Percentiles rank a stretch among this genome's conserved stretches.
phyloP scores from a whole-genome alignment of 2,888 invertebrate species.

The Zonitis immaculata region DNA sequence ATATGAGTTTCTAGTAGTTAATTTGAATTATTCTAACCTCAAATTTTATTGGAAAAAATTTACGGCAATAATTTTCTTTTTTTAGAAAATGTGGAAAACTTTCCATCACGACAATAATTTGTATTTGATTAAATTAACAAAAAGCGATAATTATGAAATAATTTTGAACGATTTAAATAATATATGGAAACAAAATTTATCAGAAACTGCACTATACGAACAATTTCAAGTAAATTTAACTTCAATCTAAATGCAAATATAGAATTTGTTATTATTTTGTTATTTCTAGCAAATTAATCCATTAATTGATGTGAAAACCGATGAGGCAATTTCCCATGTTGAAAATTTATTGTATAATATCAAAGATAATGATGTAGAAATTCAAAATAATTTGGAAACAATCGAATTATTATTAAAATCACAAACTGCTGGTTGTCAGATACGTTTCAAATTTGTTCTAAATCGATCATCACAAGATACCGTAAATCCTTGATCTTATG shows the following conservation, averaged over 20 bases:
- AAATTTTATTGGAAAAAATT: too few species aligned
- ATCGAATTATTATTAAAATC: constrained; percentile 22
- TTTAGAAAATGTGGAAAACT: constrained; percentile 39
- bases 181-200: constrained; percentile 36
- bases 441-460: constrained; percentile 13
- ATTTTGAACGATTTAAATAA: constrained; percentile 34
- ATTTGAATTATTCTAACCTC: too few species aligned
- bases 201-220: constrained; percentile 23
- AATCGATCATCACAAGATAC: constrained; percentile 15
- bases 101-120: constrained; percentile 26
- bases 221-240: constrained; percentile 33
- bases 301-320: constrained; percentile 30
- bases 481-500: too few species aligned
- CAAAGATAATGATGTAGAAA: constrained; percentile 15
- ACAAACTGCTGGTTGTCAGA: constrained; percentile 17
- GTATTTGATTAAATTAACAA: constrained; percentile 32
- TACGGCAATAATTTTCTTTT: too few species aligned
- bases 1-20: too few species aligned
- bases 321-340: constrained; percentile 21
- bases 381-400: constrained; percentile 15
- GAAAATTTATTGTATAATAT: constrained; percentile 20
- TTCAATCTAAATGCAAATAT: too few species aligned
- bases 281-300: constrained; percentile 38
- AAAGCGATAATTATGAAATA: constrained; percentile 23
- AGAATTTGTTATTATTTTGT: constrained; percentile 6